A percentile compares a stretch with the other conserved stretches of the same genome.
phyloP scores from a whole-genome alignment of 2,113 vertebrate genomes.

The Sinocyclocheilus rhinocerous region DNA sequence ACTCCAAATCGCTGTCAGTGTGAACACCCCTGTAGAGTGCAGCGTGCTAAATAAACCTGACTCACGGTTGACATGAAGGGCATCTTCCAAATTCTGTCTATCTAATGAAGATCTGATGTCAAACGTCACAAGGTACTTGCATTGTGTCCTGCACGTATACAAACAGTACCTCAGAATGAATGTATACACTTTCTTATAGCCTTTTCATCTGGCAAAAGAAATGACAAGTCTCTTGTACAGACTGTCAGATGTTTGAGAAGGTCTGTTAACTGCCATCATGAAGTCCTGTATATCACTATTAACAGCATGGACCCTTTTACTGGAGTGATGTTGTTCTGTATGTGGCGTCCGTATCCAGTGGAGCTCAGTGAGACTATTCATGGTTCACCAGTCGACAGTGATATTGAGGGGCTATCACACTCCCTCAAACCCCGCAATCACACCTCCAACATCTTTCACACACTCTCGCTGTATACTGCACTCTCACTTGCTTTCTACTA shows the following conservation, averaged over 20 bases:
- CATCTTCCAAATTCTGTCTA: not conserved
- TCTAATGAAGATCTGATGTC: too few relatives aligned
- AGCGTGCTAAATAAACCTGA: not conserved
- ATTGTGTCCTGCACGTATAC: too few relatives aligned
- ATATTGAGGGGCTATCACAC: too few relatives aligned
- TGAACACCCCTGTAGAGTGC: too few relatives aligned
- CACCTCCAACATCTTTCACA: conserved; percentile 25
- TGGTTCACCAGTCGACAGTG: too few relatives aligned
- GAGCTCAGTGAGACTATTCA: not conserved
- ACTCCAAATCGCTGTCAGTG: not conserved
- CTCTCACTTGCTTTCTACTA: not conserved
- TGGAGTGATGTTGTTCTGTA: not conserved
- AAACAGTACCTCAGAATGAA: not conserved
- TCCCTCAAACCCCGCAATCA: conserved; percentile 63
- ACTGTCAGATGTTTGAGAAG: not conserved
- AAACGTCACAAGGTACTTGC: not conserved
- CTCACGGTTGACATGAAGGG: not conserved
- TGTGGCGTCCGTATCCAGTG: not conserved
- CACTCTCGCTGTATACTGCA: not conserved
- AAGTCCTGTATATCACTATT: not conserved
- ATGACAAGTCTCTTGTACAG: not conserved
- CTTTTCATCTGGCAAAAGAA: not conserved
- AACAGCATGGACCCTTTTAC: not conserved
- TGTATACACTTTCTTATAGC: not conserved
- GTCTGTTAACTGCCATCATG: too few relatives aligned